These are phyloP conservation scores for Masticophis lateralis DNA, from an alignment of 2,797 vertebrate species.

Conservation along the genomic window DNA sequence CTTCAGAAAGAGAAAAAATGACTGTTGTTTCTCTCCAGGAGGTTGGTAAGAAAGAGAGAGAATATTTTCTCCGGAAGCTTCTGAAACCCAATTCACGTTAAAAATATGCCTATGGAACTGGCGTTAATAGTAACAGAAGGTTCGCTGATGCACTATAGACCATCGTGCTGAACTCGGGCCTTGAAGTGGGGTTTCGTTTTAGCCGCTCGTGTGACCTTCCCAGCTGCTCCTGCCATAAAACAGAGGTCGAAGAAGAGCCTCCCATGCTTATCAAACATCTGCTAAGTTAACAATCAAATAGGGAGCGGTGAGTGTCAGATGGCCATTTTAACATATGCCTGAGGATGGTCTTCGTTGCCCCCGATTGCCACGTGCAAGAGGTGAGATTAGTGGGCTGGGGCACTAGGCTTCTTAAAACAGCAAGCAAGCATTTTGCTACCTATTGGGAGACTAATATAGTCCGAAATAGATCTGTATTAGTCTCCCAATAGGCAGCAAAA, in stretches of 20 bases:
- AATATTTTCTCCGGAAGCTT: background rate
- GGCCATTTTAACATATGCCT: slow-evolving; percentile 19
- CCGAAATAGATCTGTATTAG: too few relatives aligned
- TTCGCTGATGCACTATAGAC: slow-evolving; percentile 30
- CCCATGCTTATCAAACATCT: slow-evolving; percentile 58
- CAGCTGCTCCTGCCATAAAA: slow-evolving; percentile 34
- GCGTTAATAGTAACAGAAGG: slow-evolving; percentile 43
- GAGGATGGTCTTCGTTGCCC: slow-evolving; percentile 34
- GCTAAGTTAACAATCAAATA: slow-evolving; percentile 46
- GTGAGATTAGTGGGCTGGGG: background rate
- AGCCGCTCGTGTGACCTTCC: slow-evolving; percentile 42
- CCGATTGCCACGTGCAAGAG: background rate
- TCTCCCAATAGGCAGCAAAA: too few relatives aligned
- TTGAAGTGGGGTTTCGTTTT: slow-evolving; percentile 41
- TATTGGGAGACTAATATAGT: too few relatives aligned
- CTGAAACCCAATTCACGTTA: background rate
- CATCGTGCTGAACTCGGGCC: background rate
- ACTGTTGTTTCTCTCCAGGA: background rate
- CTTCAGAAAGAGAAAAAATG: background rate
- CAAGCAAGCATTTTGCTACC: too few relatives aligned
- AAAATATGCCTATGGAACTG: fast-evolving
- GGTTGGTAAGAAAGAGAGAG: background rate
- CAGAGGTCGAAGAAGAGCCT: slow-evolving; percentile 50
- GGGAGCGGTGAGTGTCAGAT: slow-evolving; percentile 39
- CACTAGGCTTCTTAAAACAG: too few relatives aligned